A percentile compares a stretch with the other conserved stretches of the same genome.
phyloP scores from a whole-genome alignment of 2,888 invertebrate species.

The Drosophila pseudotakahashii region DNA sequence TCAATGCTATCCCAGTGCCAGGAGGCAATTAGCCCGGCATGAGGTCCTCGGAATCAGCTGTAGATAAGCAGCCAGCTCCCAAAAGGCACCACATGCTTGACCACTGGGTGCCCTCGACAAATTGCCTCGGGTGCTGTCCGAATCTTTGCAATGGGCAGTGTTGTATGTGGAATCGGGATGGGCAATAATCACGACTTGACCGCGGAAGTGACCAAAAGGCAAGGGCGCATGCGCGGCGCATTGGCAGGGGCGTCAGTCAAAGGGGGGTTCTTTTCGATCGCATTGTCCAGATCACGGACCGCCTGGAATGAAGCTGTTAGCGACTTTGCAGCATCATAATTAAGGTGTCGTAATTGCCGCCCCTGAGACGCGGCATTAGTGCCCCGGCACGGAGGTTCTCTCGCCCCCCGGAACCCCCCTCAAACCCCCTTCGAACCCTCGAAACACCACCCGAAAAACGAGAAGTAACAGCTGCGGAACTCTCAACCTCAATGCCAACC shows the following conservation, averaged over 20 bases:
- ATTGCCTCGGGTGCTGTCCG: constrained; percentile 49
- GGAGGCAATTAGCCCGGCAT: constrained; percentile 42
- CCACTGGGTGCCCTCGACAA: constrained; percentile 64
- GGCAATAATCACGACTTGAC: constrained; percentile 50
- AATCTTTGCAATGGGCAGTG: not conserved
- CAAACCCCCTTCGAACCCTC: not conserved
- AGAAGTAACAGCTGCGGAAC: constrained; percentile 15
- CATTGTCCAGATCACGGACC: constrained; percentile 66
- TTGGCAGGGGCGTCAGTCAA: constrained; percentile 21
- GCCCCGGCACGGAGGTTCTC: constrained; percentile 61
- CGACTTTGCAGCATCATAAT: constrained; percentile 45
- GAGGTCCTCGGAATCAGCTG: constrained; percentile 35
- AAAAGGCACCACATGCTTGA: constrained; percentile 49
- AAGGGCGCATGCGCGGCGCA: constrained; percentile 60
- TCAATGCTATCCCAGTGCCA: not conserved
- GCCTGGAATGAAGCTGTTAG: constrained; percentile 72
- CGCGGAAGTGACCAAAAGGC: constrained; percentile 71
- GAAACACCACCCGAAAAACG: not conserved
- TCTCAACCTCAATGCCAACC: constrained; percentile 46
- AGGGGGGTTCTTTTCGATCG: not conserved
- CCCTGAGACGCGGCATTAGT: constrained; percentile 70
- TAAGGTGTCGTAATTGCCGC: constrained; percentile 60
- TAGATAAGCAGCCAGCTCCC: constrained; percentile 51
- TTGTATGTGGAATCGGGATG: constrained; percentile 18
- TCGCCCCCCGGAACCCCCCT: not conserved